Evolutionary conservation across 2,797 vertebrate species (phyloP).

Genomic region (Knipowitschia caucasica): DNA sequence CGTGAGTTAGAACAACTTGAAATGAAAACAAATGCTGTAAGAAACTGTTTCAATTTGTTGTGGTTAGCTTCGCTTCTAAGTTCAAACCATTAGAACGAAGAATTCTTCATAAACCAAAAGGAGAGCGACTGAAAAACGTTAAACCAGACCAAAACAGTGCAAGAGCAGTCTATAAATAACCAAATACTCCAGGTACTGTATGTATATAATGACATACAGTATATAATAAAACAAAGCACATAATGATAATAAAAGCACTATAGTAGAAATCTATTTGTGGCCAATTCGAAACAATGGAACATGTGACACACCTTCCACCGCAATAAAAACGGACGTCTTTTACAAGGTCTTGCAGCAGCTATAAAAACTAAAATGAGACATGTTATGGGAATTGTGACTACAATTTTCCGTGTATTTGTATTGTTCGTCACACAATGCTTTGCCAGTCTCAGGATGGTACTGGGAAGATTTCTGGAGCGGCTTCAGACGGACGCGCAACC

Average conservation of each 20-base stretch:
- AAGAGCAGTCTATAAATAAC: too few species aligned
- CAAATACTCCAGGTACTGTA: too few species aligned
- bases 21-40: too few species aligned
- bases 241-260: neutral
- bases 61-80: too few species aligned
- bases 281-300: neutral
- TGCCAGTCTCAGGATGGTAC: slow-evolving; percentile 30
- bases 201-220: too few species aligned
- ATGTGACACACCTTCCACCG: neutral
- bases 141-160: too few species aligned
- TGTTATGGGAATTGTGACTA: slow-evolving; percentile 38
- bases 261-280: neutral
- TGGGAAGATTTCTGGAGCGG: slow-evolving; percentile 43
- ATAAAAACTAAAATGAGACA: slow-evolving; percentile 22
- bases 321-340: neutral
- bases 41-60: too few species aligned
- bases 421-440: slow-evolving; percentile 55
- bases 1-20: too few species aligned
- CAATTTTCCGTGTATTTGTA: slow-evolving; percentile 46
- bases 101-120: too few species aligned
- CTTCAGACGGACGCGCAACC: slow-evolving; percentile 50
- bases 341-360: neutral
- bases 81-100: too few species aligned
- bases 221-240: too few species aligned
- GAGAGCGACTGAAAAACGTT: too few species aligned